phyloP scores from a whole-genome alignment of 2,888 invertebrate genomes.

The Amphipyra berbera region DNA sequence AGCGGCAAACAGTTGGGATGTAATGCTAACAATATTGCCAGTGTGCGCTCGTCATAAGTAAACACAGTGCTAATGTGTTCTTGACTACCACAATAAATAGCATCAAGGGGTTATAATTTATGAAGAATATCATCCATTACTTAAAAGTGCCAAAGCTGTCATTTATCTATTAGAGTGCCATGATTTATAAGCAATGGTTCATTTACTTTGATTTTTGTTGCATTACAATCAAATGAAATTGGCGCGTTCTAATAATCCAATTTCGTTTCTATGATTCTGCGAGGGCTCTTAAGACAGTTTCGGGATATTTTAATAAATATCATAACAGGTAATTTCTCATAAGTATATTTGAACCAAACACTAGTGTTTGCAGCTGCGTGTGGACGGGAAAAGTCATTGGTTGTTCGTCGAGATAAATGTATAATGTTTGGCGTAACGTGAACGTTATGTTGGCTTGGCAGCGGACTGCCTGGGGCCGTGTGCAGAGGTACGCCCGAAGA shows the following conservation, averaged over 20 bases:
- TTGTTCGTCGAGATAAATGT: conserved; percentile 77
- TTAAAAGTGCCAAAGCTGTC: conserved; percentile 37
- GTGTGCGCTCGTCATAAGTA: conserved; percentile 57
- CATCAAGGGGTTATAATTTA: conserved; percentile 33
- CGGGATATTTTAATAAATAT: conserved; percentile 29
- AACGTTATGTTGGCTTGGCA: conserved; percentile 82
- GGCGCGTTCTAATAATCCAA: not conserved
- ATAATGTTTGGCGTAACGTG: conserved; percentile 74
- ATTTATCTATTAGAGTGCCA: conserved; percentile 16
- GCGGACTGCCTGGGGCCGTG: conserved; percentile 83
- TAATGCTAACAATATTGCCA: conserved; percentile 62
- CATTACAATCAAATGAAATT: conserved; percentile 31
- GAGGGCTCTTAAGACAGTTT: conserved; percentile 12
- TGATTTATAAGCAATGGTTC: conserved; percentile 19
- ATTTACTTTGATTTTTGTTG: conserved; percentile 23
- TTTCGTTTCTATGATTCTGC: conserved; percentile 38
- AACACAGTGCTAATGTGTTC: conserved; percentile 63
- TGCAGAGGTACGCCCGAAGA: conserved; percentile 84
- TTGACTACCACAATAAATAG: conserved; percentile 31
- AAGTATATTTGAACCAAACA: conserved; percentile 52
- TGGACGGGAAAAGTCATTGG: conserved; percentile 79
- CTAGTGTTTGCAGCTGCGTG: conserved; percentile 68
- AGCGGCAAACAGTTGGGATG: conserved; percentile 62
- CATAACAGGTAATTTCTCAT: conserved; percentile 25
- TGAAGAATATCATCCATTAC: conserved; percentile 33